Percentiles rank a stretch among this genome's conserved stretches.
These are phyloP conservation scores for Tinamus major DNA, from an alignment of 2,797 vertebrate species.

Conservation along the genomic window DNA sequence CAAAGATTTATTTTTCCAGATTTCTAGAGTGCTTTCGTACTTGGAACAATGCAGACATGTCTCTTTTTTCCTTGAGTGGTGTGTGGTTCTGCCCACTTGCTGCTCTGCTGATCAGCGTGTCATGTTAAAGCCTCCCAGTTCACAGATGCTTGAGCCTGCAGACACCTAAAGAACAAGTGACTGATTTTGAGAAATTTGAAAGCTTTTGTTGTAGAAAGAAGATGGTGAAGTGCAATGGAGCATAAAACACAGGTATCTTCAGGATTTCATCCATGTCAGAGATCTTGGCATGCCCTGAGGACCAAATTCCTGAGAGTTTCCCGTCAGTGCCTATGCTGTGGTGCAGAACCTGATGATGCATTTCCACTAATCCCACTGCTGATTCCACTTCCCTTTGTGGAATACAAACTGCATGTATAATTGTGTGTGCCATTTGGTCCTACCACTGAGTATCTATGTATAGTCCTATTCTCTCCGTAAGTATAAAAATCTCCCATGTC, in stretches of 20 bases:
- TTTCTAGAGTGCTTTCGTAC: background rate
- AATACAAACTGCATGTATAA: background rate
- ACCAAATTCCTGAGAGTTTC: background rate
- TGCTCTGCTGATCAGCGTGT: background rate
- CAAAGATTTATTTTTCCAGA: background rate
- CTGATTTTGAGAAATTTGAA: background rate
- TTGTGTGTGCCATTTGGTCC: background rate
- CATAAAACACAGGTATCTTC: background rate
- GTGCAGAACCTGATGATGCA: background rate
- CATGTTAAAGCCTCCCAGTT: background rate
- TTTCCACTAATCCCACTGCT: background rate
- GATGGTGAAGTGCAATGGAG: background rate
- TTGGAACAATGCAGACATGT: background rate
- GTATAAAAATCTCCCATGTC: background rate
- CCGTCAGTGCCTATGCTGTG: background rate
- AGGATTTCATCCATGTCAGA: background rate
- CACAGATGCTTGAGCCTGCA: background rate
- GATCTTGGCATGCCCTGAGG: background rate
- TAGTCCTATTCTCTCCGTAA: background rate
- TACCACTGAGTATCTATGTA: background rate
- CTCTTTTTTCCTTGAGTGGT: background rate
- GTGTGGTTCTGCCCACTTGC: too few species aligned
- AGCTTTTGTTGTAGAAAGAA: background rate
- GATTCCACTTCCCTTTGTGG: background rate
- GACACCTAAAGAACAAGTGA: background rate